phyloP scores from a whole-genome alignment of 2,888 invertebrate genomes.

The Sphaerophoria rueppellii region DNA sequence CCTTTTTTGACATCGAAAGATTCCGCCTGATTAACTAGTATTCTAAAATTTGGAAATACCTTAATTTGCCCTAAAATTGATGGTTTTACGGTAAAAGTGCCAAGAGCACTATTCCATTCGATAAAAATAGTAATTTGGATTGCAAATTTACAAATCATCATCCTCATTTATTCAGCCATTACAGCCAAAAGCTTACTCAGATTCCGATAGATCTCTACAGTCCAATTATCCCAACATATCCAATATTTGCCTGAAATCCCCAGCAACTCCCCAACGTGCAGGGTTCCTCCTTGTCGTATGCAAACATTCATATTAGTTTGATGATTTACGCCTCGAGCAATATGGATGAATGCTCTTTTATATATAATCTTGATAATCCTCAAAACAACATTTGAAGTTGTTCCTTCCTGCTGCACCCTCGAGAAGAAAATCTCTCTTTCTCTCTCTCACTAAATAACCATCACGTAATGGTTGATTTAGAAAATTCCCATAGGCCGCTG shows the following conservation, averaged over 20 bases:
- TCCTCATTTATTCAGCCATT: background rate
- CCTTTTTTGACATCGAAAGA: too few relatives aligned
- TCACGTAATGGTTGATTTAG: conserved; percentile 32
- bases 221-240: background rate
- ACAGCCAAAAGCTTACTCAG: background rate
- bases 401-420: background rate
- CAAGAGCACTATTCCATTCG: too few relatives aligned
- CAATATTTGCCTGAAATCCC: background rate
- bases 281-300: background rate
- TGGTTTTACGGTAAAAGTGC: too few relatives aligned
- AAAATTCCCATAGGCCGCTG: conserved; percentile 46
- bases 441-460: conserved; percentile 3
- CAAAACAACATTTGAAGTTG: background rate
- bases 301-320: conserved; percentile 23
- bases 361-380: conserved; percentile 21
- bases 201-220: background rate
- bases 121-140: too few relatives aligned
- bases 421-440: background rate
- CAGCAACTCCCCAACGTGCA: background rate
- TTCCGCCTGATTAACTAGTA: too few relatives aligned
- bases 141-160: too few relatives aligned
- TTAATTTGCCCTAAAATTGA: too few relatives aligned
- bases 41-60: too few relatives aligned
- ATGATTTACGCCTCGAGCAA: conserved; percentile 28
- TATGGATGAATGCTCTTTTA: conserved; percentile 10